Conservation (phyloP, 2,797 vertebrate genomes). For the Falco rusticolus region DNA sequence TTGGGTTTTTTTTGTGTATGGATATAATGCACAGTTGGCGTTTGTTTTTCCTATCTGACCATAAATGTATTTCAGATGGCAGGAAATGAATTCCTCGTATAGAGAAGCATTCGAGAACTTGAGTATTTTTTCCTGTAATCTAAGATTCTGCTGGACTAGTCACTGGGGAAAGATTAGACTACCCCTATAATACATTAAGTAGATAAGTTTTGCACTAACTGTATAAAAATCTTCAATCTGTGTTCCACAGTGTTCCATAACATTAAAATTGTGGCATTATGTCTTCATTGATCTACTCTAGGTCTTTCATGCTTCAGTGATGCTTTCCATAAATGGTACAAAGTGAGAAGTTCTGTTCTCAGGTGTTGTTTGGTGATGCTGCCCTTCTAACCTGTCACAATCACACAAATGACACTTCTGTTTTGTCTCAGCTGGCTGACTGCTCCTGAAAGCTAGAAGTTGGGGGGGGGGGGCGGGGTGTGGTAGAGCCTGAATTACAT, state of each 20-base stretch:
- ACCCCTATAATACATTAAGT: not conserved
- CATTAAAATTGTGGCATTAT: not conserved
- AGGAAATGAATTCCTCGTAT: not conserved
- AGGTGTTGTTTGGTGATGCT: not conserved
- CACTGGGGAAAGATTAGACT: not conserved
- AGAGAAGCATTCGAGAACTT: not conserved
- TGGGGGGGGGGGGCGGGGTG: not conserved
- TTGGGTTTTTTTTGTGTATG: not conserved
- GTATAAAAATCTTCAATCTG: not conserved
- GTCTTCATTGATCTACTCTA: not conserved
- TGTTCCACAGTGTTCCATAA: not conserved
- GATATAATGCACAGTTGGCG: not conserved
- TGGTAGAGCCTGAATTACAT: not conserved
- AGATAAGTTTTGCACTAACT: not conserved
- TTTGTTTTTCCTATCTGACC: not conserved
- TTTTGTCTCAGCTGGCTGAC: not conserved
- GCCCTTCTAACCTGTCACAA: not conserved
- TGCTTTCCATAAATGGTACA: not conserved
- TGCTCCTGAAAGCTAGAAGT: not conserved
- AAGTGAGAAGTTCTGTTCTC: not conserved
- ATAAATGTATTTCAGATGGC: slow-evolving; percentile 18
- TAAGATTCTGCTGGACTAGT: not conserved
- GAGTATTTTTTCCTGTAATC: not conserved
- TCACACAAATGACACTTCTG: not conserved
- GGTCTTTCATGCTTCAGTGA: not conserved